Evolutionary conservation across 2,113 vertebrate genomes (phyloP), one percentile per base, ranked within the genome.

Genomic region (Caloenas nicobarica): DNA sequence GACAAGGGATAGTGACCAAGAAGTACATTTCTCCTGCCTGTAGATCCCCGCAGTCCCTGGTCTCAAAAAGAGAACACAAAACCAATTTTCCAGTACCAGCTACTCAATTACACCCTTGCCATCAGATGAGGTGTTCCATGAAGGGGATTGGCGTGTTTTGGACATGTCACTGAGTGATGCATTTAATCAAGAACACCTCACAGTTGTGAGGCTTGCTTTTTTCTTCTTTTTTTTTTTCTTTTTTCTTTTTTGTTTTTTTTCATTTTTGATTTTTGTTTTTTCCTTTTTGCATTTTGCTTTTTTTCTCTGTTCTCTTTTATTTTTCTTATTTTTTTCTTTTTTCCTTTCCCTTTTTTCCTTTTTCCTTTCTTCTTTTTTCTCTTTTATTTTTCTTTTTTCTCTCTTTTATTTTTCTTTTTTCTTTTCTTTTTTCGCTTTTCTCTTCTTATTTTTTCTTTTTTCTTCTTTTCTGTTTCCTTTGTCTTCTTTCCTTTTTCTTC

Each of bases 171-270:
- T 60, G 78, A 94, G 90, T 82, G 87, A 97, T 95, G 95, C 86
- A 82, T 96, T 97, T 94, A 96, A 95, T 98, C 96, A 97, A 94
- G 94, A 97, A 92, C 89, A 96, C 94, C 93, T 94, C 58, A 1
- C 61, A 36, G 50, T 79, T 34, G 33, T 57, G 40, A 73, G 28
- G 7, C 36, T 80, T 90, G 22, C 8, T 17, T 53, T 8, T 28
- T 48, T 6, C 4, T 22, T 13, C 10, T 36, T 7, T 7, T 4
- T 12, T 8, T 2, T 8, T n/a, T 7, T 8, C 4, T 7, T 22
- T 22, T 15, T 5, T 16, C 1, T 8, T 8, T 34, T 2, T 7
- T 16, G 26, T 42, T 22, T 4, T 13, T 5, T 31, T 26, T 31
- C 1, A 4, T 11, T 44, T 4, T 26, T 8, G 1, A 11, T 10